Percentiles rank a stretch among this genome's conserved stretches.
Evolutionary conservation across 2,113 vertebrate species (phyloP).

Genomic region (Coreoperca whiteheadi): DNA sequence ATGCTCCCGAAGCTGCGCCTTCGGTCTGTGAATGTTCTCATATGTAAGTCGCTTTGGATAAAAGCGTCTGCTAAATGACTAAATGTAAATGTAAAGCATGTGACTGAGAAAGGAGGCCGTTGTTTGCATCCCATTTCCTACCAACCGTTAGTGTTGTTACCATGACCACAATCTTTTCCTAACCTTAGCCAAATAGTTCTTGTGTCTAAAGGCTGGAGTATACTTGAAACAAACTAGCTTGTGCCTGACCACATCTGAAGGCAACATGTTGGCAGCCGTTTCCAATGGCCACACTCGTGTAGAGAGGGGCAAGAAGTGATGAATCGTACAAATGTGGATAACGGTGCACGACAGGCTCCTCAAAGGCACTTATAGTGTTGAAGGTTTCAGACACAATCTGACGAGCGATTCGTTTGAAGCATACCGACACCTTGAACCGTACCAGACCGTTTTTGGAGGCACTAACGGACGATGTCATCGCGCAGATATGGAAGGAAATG

Average conservation of each 20-base stretch:
- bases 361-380: neutral
- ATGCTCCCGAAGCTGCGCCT: too few species aligned
- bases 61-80: too few species aligned
- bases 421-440: neutral
- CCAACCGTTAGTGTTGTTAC: neutral
- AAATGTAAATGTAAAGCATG: too few species aligned
- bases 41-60: too few species aligned
- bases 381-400: neutral
- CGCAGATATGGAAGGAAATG: neutral
- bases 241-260: neutral
- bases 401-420: neutral
- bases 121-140: neutral
- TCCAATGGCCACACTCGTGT: neutral
- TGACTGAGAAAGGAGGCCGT: neutral
- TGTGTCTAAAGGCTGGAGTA: neutral
- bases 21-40: too few species aligned
- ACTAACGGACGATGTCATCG: neutral
- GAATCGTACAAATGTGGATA: neutral
- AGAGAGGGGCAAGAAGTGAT: neutral
- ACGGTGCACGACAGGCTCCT: neutral
- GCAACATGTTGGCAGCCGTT: neutral
- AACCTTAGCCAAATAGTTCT: neutral
- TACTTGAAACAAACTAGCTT: neutral
- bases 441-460: neutral
- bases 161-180: neutral